A percentile compares a stretch with the other conserved stretches of the same genome.
phyloP scores from a whole-genome alignment of 2,113 vertebrate species.

The Hippocampus abdominalis region DNA sequence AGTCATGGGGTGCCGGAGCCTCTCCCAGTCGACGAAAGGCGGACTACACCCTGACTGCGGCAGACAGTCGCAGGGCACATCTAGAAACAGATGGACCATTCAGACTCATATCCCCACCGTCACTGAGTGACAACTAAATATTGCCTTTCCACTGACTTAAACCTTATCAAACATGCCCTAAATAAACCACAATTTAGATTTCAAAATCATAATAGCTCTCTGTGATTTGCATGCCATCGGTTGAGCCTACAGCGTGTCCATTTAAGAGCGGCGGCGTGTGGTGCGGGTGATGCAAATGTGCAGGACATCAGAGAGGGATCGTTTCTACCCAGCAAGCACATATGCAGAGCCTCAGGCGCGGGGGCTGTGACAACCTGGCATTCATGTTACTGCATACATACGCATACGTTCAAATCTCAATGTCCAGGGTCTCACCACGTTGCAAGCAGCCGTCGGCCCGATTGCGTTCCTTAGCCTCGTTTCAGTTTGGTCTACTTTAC shows the following conservation, averaged over 20 bases:
- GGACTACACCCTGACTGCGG: too few relatives aligned
- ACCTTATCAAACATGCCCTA: background rate
- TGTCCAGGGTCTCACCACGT: background rate
- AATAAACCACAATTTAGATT: background rate
- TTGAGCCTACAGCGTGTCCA: background rate
- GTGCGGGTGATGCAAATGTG: background rate
- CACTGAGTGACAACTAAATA: too few relatives aligned
- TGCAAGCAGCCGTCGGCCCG: slow-evolving; percentile 8
- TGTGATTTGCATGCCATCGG: background rate
- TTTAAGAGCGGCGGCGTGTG: background rate
- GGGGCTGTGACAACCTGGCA: background rate
- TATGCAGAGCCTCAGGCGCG: background rate
- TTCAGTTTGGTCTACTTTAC: slow-evolving; percentile 8
- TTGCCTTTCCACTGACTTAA: background rate
- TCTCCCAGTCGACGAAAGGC: background rate
- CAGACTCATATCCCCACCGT: too few relatives aligned
- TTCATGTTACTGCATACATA: slow-evolving; percentile 5
- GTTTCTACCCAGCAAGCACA: background rate
- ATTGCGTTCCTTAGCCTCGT: slow-evolving; percentile 38
- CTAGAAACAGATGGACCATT: too few relatives aligned
- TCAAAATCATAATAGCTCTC: background rate
- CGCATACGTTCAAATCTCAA: slow-evolving; percentile 2
- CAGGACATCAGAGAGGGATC: background rate
- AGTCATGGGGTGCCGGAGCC: too few relatives aligned
- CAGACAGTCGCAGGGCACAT: too few relatives aligned